Percentiles rank a stretch among this genome's conserved stretches.
phyloP scores from a whole-genome alignment of 2,113 vertebrate species.

The Australoheros scitulus region DNA sequence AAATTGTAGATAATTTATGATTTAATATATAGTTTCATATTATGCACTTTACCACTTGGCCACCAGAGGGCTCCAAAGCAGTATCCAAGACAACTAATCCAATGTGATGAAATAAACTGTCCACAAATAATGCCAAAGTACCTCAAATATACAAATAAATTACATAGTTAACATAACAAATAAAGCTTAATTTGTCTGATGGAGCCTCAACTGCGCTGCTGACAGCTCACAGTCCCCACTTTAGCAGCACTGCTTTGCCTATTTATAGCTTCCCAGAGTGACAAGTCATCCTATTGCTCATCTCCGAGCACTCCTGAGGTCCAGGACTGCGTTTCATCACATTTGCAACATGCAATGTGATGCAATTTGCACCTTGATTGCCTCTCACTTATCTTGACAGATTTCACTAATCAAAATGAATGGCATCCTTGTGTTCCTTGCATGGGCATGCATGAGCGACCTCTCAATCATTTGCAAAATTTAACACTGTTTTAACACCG shows the following conservation, averaged over 20 bases:
- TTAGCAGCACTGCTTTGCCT: not conserved
- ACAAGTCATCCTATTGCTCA: not conserved
- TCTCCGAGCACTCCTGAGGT: not conserved
- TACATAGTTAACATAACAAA: rapidly evolving
- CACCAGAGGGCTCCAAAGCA: not conserved
- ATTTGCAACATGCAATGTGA: not conserved
- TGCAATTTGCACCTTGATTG: not conserved
- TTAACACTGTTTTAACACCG: not conserved
- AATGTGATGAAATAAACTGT: not conserved
- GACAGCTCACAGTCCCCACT: not conserved
- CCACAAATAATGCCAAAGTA: not conserved
- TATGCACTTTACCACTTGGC: not conserved
- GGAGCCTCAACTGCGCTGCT: not conserved
- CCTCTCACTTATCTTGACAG: not conserved
- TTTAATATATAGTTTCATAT: not conserved
- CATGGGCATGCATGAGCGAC: not conserved
- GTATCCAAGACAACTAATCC: not conserved
- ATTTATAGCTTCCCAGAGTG: not conserved
- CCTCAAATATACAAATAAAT: not conserved
- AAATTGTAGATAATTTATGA: not conserved
- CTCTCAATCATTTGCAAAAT: not conserved
- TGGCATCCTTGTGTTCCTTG: not conserved
- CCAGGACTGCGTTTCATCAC: rapidly evolving
- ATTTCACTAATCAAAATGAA: not conserved
- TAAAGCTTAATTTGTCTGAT: not conserved